Percentiles rank a stretch among this genome's conserved stretches.
phyloP scores from a whole-genome alignment of 2,888 invertebrate genomes.

The Mythimna vitellina region DNA sequence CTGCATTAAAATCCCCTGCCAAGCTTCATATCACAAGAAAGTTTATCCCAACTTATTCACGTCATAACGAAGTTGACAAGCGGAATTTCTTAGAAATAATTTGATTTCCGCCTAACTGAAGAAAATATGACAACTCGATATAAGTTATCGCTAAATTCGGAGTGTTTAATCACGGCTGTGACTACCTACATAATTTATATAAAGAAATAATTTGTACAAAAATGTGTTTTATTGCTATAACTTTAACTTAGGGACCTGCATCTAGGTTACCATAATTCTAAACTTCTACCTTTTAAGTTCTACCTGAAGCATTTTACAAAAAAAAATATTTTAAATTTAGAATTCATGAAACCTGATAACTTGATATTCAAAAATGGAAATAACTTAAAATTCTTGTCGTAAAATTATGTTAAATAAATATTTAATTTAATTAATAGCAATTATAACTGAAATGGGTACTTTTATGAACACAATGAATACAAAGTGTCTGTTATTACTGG shows the following conservation, averaged over 20 bases:
- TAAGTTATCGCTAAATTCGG: slow-evolving; percentile 32
- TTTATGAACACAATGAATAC: slow-evolving; percentile 67
- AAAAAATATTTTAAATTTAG: slow-evolving; percentile 32
- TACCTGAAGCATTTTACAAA: background rate
- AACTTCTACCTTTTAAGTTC: background rate
- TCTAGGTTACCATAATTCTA: background rate
- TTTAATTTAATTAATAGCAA: background rate
- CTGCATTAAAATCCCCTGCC: slow-evolving; percentile 29
- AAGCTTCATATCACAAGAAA: slow-evolving; percentile 26
- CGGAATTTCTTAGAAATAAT: slow-evolving; percentile 38
- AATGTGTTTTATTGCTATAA: background rate
- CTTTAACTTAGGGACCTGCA: background rate
- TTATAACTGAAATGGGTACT: background rate
- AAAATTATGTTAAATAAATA: background rate
- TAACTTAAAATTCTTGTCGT: background rate
- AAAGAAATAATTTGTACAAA: background rate
- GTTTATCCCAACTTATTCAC: slow-evolving; percentile 29
- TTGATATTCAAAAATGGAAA: slow-evolving; percentile 50
- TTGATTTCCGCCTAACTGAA: slow-evolving; percentile 42
- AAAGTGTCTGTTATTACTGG: slow-evolving; percentile 76
- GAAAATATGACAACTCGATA: slow-evolving; percentile 37
- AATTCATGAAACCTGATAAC: slow-evolving; percentile 19
- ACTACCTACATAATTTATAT: background rate
- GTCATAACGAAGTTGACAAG: slow-evolving; percentile 36
- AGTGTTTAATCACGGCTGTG: slow-evolving; percentile 4